Evolutionary conservation across 2,113 vertebrate genomes (phyloP), one percentile per base, ranked within the genome.

Genomic region (Eleginops maclovinus): DNA sequence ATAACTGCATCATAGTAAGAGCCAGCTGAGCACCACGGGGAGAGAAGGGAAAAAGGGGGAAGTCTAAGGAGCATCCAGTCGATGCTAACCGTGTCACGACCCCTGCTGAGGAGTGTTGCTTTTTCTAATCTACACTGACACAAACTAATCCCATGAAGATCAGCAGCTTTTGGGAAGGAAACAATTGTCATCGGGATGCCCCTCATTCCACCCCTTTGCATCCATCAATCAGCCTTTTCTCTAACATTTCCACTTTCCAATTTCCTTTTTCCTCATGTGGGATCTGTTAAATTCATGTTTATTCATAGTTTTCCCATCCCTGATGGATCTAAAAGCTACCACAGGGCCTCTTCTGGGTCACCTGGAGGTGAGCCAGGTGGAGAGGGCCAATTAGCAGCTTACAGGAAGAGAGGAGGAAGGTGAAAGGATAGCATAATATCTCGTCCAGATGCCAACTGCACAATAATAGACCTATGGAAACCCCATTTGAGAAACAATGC

Each of bases 81-180:
- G 16, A 65, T 46, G 56, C 70, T 72, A 84, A 87, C 76, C 31
- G 71, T 81, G 76, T 86, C 82, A 65, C 11, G 70, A 72, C 73
- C 86, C 74, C 68, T 54, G 65, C 41, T 16, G 62, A 63, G 47
- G 49, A 56, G 47, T 50, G 79, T 74, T 65, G 81, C 58, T 80
- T 83, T 76, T 70, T 75, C 81, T 89, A 86, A 91, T 88, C 79
- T 79, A 70, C 82, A 63, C 56, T 79, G 86, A 91, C 79, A 87
- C 69, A 49, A 79, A 50, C 41, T 84, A 88, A 90, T 88, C 81
- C 87, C 59, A 51, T 58, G 13, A 66, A 85, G 49, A 77, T 75
- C 81, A 72, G 70, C 44, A 17, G 72, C 58, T 73, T 82, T 58
- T 67, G 24, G 51, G 72, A 67, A 75, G 56, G 72, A 83, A 87